Evolutionary conservation across 2,888 invertebrate species (phyloP).

Genomic region (Athetis lepigone): DNA sequence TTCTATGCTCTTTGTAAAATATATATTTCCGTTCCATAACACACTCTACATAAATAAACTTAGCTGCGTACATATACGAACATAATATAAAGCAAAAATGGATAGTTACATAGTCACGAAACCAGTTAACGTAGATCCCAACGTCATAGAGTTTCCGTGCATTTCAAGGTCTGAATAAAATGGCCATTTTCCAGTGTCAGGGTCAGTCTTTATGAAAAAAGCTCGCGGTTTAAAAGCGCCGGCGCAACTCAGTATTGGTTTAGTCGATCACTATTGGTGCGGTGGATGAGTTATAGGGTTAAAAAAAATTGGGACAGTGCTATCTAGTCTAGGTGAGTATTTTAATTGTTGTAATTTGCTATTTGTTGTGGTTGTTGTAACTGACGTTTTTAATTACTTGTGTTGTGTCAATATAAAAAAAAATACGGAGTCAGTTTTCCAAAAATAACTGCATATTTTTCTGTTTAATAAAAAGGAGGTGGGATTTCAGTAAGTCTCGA

Average conservation of each 20-base stretch:
- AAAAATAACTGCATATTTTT: no score
- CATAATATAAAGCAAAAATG: slow-evolving; percentile 18
- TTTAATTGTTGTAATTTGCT: no score
- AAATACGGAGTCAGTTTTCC: no score
- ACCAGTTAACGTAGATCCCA: slow-evolving; percentile 43
- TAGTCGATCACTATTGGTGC: slow-evolving; percentile 69
- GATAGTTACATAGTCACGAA: slow-evolving; percentile 26
- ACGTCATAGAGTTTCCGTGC: slow-evolving; percentile 22
- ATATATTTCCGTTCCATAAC: no score
- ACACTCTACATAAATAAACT: no score
- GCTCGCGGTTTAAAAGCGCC: slow-evolving; percentile 70
- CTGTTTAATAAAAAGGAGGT: no score
- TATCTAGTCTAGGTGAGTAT: slow-evolving; percentile 60
- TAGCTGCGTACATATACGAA: not conserved
- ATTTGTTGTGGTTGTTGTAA: no score
- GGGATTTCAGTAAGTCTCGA: no score
- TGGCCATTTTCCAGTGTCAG: slow-evolving; percentile 71
- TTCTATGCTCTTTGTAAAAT: no score
- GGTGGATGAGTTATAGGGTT: slow-evolving; percentile 64
- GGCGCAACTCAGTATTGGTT: slow-evolving; percentile 68
- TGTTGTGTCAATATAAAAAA: no score
- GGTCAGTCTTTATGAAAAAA: slow-evolving; percentile 68
- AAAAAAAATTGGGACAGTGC: slow-evolving; percentile 28
- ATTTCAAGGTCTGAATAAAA: slow-evolving; percentile 50
- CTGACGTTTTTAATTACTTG: no score